These are phyloP conservation scores for Anagyrus pseudococci DNA, from an alignment of 2,888 invertebrate species.

Conservation along the genomic window DNA sequence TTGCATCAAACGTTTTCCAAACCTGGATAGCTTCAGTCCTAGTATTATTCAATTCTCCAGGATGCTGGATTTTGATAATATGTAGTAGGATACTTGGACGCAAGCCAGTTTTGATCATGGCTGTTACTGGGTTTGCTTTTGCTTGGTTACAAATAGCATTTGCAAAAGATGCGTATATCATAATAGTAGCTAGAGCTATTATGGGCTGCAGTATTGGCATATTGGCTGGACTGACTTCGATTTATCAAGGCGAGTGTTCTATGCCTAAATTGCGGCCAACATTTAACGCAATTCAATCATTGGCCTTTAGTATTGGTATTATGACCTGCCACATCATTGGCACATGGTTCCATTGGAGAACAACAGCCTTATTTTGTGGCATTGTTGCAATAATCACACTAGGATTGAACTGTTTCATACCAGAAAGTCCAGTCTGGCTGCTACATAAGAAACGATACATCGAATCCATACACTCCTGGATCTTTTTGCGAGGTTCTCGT, in stretches of 20 bases:
- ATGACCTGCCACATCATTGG: slow-evolving; percentile 71
- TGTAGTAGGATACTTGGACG: slow-evolving; percentile 71
- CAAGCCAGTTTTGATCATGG: slow-evolving; percentile 63
- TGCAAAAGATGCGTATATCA: slow-evolving; percentile 61
- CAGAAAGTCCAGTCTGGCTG: slow-evolving; percentile 76
- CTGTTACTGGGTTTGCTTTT: slow-evolving; percentile 47
- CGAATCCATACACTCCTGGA: slow-evolving; percentile 67
- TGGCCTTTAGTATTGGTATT: slow-evolving; percentile 71
- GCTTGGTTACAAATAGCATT: slow-evolving; percentile 16
- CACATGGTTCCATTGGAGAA: slow-evolving; percentile 70
- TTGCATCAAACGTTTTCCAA: slow-evolving; percentile 59
- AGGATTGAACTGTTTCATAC: slow-evolving; percentile 64
- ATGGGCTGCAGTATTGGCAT: slow-evolving; percentile 68
- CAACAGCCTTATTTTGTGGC: slow-evolving; percentile 67
- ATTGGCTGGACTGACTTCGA: slow-evolving; percentile 62
- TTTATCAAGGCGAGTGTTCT: slow-evolving; percentile 69
- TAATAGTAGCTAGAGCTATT: slow-evolving; percentile 67
- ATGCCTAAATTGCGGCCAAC: slow-evolving; percentile 71
- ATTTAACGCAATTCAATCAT: slow-evolving; percentile 69
- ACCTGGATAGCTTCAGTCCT: slow-evolving; percentile 67
- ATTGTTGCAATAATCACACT: slow-evolving; percentile 65
- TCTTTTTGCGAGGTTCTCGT: slow-evolving; percentile 40
- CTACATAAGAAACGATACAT: slow-evolving; percentile 67
- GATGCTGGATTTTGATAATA: slow-evolving; percentile 59
- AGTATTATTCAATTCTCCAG: slow-evolving; percentile 65